phyloP scores from a whole-genome alignment of 2,888 invertebrate species.

The Criorhina ranunculi region DNA sequence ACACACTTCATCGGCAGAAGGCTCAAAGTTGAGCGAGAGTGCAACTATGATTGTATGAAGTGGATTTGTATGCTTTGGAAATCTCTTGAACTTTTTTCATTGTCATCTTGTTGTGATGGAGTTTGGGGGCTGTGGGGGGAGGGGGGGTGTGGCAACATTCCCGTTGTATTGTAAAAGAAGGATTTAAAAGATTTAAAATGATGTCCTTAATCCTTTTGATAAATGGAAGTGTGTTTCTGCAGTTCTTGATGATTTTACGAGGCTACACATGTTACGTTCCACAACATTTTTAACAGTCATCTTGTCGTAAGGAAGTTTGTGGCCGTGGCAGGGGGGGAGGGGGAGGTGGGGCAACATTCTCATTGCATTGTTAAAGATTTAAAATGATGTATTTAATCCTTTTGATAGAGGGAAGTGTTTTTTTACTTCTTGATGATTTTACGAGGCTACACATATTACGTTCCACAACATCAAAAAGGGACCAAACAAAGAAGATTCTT shows the following conservation, averaged over 20 bases:
- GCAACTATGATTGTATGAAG: conserved; percentile 31
- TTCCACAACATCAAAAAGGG: too few species aligned
- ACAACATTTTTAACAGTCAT: too few species aligned
- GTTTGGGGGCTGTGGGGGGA: neutral
- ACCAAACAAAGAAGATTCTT: too few species aligned
- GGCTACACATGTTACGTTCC: too few species aligned
- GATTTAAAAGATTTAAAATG: conserved; percentile 42
- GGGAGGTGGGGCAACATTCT: too few species aligned
- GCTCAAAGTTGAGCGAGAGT: conserved; percentile 35
- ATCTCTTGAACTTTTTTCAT: conserved; percentile 36
- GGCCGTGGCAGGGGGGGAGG: too few species aligned
- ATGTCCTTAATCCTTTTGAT: conserved; percentile 34
- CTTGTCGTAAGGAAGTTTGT: too few species aligned
- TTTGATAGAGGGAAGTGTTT: too few species aligned
- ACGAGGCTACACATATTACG: too few species aligned
- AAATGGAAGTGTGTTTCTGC: neutral
- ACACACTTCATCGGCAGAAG: conserved; percentile 65
- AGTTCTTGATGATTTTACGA: neutral
- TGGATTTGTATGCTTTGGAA: conserved; percentile 45
- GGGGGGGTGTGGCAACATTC: neutral
- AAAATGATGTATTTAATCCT: too few species aligned
- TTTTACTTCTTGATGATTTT: too few species aligned
- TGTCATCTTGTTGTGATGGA: neutral
- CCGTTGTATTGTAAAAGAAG: neutral
- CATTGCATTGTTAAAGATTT: too few species aligned